Evolutionary conservation across 2,888 invertebrate species (phyloP).

Genomic region (Tyria jacobaeae): DNA sequence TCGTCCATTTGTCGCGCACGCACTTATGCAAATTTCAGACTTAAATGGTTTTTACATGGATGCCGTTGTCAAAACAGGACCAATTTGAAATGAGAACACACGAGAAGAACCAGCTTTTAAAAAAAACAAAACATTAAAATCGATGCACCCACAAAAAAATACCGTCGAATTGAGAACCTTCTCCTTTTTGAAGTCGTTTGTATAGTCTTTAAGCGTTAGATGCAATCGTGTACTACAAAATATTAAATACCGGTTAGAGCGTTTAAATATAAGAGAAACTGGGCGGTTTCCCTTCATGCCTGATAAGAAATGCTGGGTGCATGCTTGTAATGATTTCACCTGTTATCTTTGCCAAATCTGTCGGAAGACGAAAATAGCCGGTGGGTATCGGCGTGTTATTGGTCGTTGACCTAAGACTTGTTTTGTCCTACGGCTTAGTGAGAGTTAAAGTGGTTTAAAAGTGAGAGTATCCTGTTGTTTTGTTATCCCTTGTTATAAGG

Average conservation of each 20-base stretch:
- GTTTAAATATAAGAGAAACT: slow-evolving; percentile 16
- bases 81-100: too few species aligned
- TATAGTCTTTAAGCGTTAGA: too few species aligned
- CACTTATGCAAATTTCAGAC: too few species aligned
- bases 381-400: slow-evolving; percentile 9
- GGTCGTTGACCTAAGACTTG: slow-evolving; percentile 34
- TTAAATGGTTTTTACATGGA: too few species aligned
- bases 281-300: slow-evolving; percentile 14
- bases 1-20: too few species aligned
- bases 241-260: slow-evolving; percentile 22
- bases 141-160: too few species aligned
- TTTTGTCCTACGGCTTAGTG: not conserved
- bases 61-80: too few species aligned
- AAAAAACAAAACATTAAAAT: too few species aligned
- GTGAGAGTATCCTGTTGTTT: slow-evolving; percentile 12
- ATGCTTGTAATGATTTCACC: slow-evolving; percentile 24
- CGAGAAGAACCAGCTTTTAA: too few species aligned
- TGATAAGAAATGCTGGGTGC: slow-evolving; percentile 5
- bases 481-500: not conserved
- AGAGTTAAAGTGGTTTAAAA: not conserved
- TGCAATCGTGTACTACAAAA: slow-evolving; percentile 10
- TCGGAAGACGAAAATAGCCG: slow-evolving; percentile 3
- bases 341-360: slow-evolving; percentile 27
- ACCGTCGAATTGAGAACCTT: too few species aligned
- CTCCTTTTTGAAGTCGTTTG: too few species aligned